Evolutionary conservation across 2,113 vertebrate genomes (phyloP).

Genomic region (Erpornis zantholeuca): DNA sequence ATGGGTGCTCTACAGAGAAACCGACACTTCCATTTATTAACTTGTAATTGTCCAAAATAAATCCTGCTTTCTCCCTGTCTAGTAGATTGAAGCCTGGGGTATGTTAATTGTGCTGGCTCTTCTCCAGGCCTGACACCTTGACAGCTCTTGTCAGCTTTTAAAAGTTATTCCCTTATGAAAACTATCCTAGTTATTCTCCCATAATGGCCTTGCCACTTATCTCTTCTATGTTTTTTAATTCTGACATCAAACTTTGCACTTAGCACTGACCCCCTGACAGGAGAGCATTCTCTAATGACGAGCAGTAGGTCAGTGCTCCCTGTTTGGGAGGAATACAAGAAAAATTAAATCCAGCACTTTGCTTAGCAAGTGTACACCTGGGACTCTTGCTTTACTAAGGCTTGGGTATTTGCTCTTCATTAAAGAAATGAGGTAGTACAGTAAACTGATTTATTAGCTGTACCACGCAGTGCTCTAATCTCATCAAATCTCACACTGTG

Average conservation of each 20-base stretch:
- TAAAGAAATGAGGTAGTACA: constrained; percentile 36
- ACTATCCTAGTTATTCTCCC: neutral
- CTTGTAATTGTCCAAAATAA: constrained; percentile 64
- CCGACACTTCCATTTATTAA: constrained; percentile 49
- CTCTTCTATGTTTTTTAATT: neutral
- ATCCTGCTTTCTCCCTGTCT: neutral
- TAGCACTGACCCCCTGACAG: neutral
- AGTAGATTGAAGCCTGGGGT: constrained; percentile 27
- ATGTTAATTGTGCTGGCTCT: constrained; percentile 50
- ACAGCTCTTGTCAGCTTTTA: constrained; percentile 54
- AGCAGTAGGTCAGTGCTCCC: neutral
- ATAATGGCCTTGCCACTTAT: constrained; percentile 17
- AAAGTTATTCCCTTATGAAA: constrained; percentile 8
- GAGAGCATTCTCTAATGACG: neutral
- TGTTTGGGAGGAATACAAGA: neutral
- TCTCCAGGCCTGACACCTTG: constrained; percentile 48
- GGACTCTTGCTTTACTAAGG: neutral
- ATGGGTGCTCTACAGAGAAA: constrained; percentile 16
- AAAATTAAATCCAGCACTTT: neutral
- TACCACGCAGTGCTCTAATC: constrained; percentile 5
- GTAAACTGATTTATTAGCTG: constrained; percentile 32
- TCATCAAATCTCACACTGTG: constrained; percentile 26
- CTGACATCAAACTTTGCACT: neutral
- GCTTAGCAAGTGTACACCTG: neutral
- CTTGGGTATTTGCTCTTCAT: constrained; percentile 9